Conservation (phyloP, 2,113 vertebrate species). For the Scatophagus argus region DNA sequence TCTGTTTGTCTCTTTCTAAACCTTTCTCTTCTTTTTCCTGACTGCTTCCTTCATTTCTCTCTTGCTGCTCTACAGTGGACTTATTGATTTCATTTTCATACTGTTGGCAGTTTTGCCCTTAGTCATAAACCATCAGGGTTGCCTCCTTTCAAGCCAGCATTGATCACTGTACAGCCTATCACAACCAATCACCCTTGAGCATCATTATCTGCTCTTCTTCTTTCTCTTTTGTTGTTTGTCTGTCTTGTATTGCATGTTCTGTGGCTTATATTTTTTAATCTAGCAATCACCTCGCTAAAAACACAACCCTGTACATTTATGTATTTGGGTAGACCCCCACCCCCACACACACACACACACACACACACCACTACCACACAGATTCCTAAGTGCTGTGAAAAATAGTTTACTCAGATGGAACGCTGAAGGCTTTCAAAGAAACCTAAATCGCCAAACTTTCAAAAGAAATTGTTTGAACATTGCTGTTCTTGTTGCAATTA, state of each 20-base stretch:
- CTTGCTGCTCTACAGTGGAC: slow-evolving; percentile 38
- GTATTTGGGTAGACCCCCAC: slow-evolving; percentile 37
- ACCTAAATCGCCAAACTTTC: slow-evolving; percentile 11
- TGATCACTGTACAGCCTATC: slow-evolving; percentile 69
- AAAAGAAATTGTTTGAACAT: neutral
- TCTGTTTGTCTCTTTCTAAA: slow-evolving; percentile 34
- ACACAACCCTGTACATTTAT: slow-evolving; percentile 37
- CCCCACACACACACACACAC: too few species aligned
- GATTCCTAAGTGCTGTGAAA: slow-evolving; percentile 16
- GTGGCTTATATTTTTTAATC: slow-evolving; percentile 52
- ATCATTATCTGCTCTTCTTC: slow-evolving; percentile 58
- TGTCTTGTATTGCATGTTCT: slow-evolving; percentile 51
- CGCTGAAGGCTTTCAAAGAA: slow-evolving; percentile 8
- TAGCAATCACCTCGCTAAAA: slow-evolving; percentile 19
- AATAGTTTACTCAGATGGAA: slow-evolving; percentile 2
- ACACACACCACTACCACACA: too few species aligned
- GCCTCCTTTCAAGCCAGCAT: slow-evolving; percentile 65
- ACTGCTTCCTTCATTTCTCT: slow-evolving; percentile 39
- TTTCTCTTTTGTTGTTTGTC: slow-evolving; percentile 58
- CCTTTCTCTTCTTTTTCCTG: slow-evolving; percentile 16
- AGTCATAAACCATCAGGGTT: slow-evolving; percentile 68
- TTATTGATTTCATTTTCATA: slow-evolving; percentile 80
- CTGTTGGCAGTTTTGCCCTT: slow-evolving; percentile 61
- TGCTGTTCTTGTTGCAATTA: neutral
- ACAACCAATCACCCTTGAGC: slow-evolving; percentile 63